phyloP scores from a whole-genome alignment of 2,888 invertebrate species.

The Dolichomitus sp. region DNA sequence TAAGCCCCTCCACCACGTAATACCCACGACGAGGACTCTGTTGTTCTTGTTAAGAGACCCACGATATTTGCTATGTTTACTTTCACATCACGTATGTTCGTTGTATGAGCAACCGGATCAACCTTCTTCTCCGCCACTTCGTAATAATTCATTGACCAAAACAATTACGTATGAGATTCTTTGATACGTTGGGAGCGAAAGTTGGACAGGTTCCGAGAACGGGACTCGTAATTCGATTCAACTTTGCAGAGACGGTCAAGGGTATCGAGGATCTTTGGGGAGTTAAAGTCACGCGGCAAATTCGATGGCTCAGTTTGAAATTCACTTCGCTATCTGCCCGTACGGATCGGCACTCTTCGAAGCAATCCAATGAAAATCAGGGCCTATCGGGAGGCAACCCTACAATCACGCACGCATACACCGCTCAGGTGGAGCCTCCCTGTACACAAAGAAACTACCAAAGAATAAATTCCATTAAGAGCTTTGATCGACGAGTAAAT shows the following conservation, averaged over 20 bases:
- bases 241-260: background rate
- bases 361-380: constrained; percentile 25
- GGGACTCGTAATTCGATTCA: background rate
- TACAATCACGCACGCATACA: constrained; percentile 13
- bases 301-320: constrained; percentile 3
- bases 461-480: constrained; percentile 33
- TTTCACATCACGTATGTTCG: constrained; percentile 15
- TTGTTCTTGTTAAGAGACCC: constrained; percentile 25
- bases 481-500: constrained; percentile 34
- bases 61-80: constrained; percentile 4
- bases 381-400: background rate
- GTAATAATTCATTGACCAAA: constrained; percentile 14
- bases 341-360: background rate
- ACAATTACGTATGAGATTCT: background rate
- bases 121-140: background rate
- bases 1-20: constrained; percentile 2
- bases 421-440: background rate
- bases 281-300: background rate
- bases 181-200: constrained; percentile 3
- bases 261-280: background rate
- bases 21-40: constrained; percentile 18
- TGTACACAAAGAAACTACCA: background rate
- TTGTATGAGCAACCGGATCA: constrained; percentile 5
- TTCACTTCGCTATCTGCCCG: background rate
- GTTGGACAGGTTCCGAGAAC: background rate